These are phyloP conservation scores for Leptinotarsa defecta DNA, from an alignment of 1,140 invertebrate species.

Conservation along the genomic window DNA sequence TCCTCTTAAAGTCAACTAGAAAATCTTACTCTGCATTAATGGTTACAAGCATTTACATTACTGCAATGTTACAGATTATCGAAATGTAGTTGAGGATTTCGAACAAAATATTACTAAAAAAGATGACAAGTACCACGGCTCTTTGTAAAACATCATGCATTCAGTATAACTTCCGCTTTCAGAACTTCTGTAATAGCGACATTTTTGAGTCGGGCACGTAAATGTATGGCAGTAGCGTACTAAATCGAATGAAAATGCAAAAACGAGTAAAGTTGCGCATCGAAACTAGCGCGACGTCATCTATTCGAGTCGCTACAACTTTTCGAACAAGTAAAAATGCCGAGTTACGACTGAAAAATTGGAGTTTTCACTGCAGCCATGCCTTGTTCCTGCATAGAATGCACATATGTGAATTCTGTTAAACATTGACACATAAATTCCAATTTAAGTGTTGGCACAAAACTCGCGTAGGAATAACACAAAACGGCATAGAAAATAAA, in stretches of 20 bases:
- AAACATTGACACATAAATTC: slow-evolving; percentile 10
- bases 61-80: too few species aligned
- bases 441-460: slow-evolving; percentile 1
- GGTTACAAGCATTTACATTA: too few species aligned
- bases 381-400: slow-evolving; percentile 3
- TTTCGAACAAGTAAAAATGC: slow-evolving; percentile 8
- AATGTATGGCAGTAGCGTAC: background rate
- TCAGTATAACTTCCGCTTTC: background rate
- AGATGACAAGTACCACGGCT: background rate
- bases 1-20: too few species aligned
- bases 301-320: slow-evolving; percentile 2
- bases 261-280: background rate
- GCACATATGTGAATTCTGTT: slow-evolving; percentile 6
- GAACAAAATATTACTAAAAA: background rate
- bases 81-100: background rate
- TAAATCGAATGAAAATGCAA: background rate
- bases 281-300: slow-evolving; percentile 3
- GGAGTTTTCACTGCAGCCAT: background rate
- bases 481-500: slow-evolving; percentile 7
- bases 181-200: background rate
- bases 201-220: background rate
- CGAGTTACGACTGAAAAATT: slow-evolving; percentile 2
- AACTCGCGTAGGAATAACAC: background rate
- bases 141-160: background rate
- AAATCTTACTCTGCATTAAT: too few species aligned